These are phyloP conservation scores for Heteractis magnifica DNA, from an alignment of 92 coral and sea anemone species.

Conservation along the genomic window DNA sequence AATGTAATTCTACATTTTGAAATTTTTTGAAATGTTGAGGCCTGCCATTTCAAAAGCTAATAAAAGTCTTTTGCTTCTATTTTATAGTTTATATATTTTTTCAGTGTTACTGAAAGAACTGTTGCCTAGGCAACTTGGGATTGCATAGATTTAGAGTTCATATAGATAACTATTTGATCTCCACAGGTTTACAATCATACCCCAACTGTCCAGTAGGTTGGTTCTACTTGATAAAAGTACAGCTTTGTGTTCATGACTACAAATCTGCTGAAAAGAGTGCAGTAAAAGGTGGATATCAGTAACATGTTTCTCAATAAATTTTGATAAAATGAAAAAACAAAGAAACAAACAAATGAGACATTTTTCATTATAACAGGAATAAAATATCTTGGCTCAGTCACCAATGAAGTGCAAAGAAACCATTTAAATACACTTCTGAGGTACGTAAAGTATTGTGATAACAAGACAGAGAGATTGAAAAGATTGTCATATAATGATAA, in stretches of 20 bases:
- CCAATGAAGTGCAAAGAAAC: background rate
- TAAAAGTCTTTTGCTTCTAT: no score
- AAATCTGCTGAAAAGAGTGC: conserved; percentile 64
- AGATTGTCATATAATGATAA: background rate
- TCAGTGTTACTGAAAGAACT: no score
- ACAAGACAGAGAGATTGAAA: no score
- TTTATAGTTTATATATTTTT: no score
- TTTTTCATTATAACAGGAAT: background rate
- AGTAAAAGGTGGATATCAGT: conserved; percentile 46
- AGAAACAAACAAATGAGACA: background rate
- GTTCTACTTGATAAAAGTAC: conserved; percentile 64
- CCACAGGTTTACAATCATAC: conserved; percentile 55
- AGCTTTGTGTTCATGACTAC: conserved; percentile 61
- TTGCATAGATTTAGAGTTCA: no score
- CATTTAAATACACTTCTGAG: background rate
- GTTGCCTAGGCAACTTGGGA: no score
- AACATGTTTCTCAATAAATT: background rate
- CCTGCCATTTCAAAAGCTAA: no score
- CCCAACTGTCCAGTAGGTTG: conserved; percentile 71
- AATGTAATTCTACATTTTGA: no score
- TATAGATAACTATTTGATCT: background rate
- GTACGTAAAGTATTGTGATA: background rate
- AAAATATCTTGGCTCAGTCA: background rate
- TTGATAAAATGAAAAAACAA: background rate
- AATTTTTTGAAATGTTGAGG: no score